Evolutionary conservation across 1,140 invertebrate genomes (phyloP), one percentile per base, ranked within the genome.

Genomic region (Ostrea edulis): DNA sequence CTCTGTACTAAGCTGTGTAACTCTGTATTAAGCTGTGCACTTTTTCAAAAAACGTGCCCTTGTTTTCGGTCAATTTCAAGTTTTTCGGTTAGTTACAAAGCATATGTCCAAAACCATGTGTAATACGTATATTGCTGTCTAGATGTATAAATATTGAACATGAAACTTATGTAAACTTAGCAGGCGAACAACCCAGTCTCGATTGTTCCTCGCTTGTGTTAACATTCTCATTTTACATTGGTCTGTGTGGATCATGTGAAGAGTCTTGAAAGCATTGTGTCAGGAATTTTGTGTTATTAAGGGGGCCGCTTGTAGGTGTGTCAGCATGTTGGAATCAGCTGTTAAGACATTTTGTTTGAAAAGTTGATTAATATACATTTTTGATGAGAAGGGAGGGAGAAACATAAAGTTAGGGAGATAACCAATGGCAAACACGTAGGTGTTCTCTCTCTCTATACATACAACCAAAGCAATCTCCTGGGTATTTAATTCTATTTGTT

Each of bases 91-190:
- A n/a, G n/a, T n/a, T 62, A 62, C 58, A 62, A 62, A 62, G 58
- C 58, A 62, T 25, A 25, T 77, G 25, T 25, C 22, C 25, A 17
- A 25, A 14, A 35, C 25, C 25, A 77, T 29, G 22, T 29, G 5
- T 35, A n/a, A n/a, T 77, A 29, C 4, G 68, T 77, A 77, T 29
- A 77, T 35, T 11, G 1, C 68, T 8, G 68, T 77, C 8, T 77
- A 12, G 22, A 77, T 68, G n/a, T 68, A 68, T 77, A 77, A 77
- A 77, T 77, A 77, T 77, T 77, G 68, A 77, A 35, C 68, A 77
- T 77, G 29, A 77, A 25, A 77, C 68, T 77, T 77, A 17, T 77
- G 68, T 77, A 77, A 77, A 77, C 68, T 29, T 77, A 77, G 25
- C 68, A 25, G 5, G 22, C 68, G 35, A 77, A 77, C 68, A 77